Percentiles rank a stretch among this genome's conserved stretches.
These are phyloP conservation scores for Cheilosia scutellata DNA, from an alignment of 2,888 invertebrate species.

Conservation along the genomic window DNA sequence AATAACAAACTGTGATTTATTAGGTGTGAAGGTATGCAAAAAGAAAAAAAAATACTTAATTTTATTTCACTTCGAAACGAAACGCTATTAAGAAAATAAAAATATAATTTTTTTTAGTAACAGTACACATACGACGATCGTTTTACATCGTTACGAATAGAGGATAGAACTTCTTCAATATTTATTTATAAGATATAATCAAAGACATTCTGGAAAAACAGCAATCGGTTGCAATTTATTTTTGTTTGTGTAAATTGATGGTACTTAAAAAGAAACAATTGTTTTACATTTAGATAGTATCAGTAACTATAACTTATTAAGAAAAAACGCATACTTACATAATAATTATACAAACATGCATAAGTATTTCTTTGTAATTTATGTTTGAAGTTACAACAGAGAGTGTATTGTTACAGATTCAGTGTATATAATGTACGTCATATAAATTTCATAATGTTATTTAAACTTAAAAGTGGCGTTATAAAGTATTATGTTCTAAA, in stretches of 20 bases:
- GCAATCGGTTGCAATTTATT: constrained; percentile 12
- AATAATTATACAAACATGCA: neutral
- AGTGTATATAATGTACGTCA: constrained; percentile 34
- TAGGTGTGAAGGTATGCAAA: constrained; percentile 72
- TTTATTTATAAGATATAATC: constrained; percentile 17
- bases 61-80: constrained; percentile 52
- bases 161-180: neutral
- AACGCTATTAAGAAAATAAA: constrained; percentile 31
- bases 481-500: constrained; percentile 13
- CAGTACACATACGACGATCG: constrained; percentile 54
- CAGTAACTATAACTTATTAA: constrained; percentile 21
- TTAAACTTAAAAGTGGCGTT: constrained; percentile 12
- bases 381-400: constrained; percentile 21
- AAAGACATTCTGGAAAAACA: neutral
- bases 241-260: constrained; percentile 39
- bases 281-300: constrained; percentile 31
- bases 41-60: constrained; percentile 15
- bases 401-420: constrained; percentile 32
- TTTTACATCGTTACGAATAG: constrained; percentile 66
- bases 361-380: neutral
- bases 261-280: constrained; percentile 37
- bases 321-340: constrained; percentile 17
- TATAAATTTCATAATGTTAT: constrained; percentile 8
- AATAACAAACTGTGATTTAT: constrained; percentile 77
- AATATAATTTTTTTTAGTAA: constrained; percentile 27